Evolutionary conservation across 2,888 invertebrate genomes (phyloP).

Genomic region (Drosophila paucipuncta): DNA sequence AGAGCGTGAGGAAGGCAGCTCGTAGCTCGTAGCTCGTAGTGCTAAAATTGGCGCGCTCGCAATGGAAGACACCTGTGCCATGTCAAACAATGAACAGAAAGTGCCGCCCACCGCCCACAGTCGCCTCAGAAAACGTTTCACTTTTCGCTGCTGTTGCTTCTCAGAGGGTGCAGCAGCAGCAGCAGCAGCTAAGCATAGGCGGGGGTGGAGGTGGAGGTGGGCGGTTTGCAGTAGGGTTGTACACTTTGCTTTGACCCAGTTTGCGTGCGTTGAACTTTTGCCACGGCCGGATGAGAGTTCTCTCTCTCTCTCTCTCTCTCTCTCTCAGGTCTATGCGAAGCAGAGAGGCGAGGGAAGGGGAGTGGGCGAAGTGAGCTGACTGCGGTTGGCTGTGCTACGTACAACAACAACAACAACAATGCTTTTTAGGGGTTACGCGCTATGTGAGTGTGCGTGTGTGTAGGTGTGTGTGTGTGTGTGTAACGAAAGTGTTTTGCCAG

Average conservation of each 20-base stretch:
- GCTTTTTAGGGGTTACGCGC: constrained; percentile 75
- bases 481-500: constrained; percentile 54
- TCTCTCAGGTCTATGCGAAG: constrained; percentile 27
- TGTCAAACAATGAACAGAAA: constrained; percentile 56
- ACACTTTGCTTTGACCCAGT: constrained; percentile 85
- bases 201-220: not conserved
- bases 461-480: not conserved
- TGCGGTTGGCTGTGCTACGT: constrained; percentile 18
- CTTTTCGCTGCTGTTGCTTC: constrained; percentile 65
- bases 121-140: constrained; percentile 52
- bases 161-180: constrained; percentile 6
- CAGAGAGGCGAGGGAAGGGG: not conserved
- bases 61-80: constrained; percentile 78
- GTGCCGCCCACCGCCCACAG: constrained; percentile 14
- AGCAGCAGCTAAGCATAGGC: not conserved
- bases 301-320: not conserved
- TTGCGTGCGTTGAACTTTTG: constrained; percentile 81
- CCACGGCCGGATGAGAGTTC: constrained; percentile 57
- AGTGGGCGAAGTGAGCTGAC: not conserved
- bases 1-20: not conserved
- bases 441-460: constrained; percentile 35
- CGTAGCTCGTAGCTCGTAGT: constrained; percentile 4
- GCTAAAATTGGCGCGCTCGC: constrained; percentile 68
- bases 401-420: constrained; percentile 9
- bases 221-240: constrained; percentile 60